These are phyloP conservation scores for Drosophila equinoxialis DNA, from an alignment of 1,140 invertebrate species.

Conservation along the genomic window DNA sequence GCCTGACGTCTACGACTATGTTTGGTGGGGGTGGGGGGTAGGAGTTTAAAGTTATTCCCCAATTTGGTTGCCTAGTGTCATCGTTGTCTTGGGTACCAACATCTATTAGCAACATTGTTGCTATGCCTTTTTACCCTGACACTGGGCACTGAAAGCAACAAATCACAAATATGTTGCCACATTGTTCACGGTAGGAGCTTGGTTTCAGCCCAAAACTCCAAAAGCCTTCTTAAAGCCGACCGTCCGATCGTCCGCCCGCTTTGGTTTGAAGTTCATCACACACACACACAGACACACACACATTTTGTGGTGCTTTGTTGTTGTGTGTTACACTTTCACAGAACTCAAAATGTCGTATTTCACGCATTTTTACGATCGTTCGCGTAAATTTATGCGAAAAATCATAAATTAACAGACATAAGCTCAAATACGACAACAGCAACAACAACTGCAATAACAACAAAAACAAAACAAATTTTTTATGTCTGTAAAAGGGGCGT, in stretches of 20 bases:
- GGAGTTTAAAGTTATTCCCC: background rate
- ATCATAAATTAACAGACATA: conserved; percentile 54
- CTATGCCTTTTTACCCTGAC: conserved; percentile 20
- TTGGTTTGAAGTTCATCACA: background rate
- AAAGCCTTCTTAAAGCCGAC: conserved; percentile 14
- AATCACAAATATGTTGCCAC: conserved; percentile 70
- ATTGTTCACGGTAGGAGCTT: conserved; percentile 67
- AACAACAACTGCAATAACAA: conserved; percentile 1
- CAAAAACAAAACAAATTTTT: background rate
- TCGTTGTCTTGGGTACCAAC: conserved; percentile 32
- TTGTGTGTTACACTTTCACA: conserved; percentile 76
- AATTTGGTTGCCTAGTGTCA: conserved; percentile 30
- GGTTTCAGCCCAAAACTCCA: conserved; percentile 19
- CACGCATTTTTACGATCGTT: conserved; percentile 77
- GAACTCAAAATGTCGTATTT: conserved; percentile 81
- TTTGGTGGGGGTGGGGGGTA: too few species aligned
- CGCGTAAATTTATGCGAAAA: conserved; percentile 81
- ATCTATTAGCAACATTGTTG: conserved; percentile 80
- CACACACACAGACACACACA: too few species aligned
- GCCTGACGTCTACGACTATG: background rate
- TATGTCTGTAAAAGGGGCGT: conserved; percentile 18
- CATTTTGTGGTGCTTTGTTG: background rate
- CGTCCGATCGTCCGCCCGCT: conserved; percentile 4
- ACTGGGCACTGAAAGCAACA: conserved; percentile 65
- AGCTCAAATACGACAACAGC: background rate